Percentiles rank a stretch among this genome's conserved stretches.
Conservation (phyloP, 2,888 invertebrate genomes). For the Lasioglossum malachurum region DNA sequence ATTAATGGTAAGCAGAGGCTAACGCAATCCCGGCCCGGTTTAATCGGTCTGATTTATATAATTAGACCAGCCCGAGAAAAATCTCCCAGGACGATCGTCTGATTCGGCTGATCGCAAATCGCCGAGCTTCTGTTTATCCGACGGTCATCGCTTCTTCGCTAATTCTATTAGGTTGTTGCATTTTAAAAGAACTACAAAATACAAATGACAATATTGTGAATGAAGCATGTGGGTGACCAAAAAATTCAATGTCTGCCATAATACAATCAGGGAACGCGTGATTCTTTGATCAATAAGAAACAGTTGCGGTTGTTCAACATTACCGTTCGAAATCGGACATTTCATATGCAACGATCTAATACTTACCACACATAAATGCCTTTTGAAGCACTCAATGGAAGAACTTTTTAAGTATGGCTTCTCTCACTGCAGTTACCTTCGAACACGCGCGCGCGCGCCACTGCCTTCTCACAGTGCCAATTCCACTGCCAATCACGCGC, state of each 20-base stretch:
- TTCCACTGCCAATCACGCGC: background rate
- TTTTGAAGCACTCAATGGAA: background rate
- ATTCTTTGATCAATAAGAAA: too few relatives aligned
- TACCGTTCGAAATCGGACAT: too few relatives aligned
- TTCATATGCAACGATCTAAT: too few relatives aligned
- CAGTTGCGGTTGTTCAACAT: too few relatives aligned
- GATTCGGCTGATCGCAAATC: background rate
- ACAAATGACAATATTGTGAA: too few relatives aligned
- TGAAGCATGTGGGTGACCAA: too few relatives aligned
- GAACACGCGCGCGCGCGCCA: background rate
- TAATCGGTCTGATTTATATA: conserved; percentile 42
- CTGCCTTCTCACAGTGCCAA: background rate
- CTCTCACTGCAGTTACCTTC: background rate
- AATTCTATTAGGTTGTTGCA: too few relatives aligned
- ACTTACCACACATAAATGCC: background rate
- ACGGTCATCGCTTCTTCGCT: too few relatives aligned
- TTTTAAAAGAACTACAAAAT: too few relatives aligned
- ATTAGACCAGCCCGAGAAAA: background rate
- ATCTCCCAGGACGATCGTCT: background rate
- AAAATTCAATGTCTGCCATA: too few relatives aligned
- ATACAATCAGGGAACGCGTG: too few relatives aligned
- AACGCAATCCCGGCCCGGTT: background rate
- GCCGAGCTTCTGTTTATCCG: background rate
- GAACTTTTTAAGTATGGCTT: background rate
- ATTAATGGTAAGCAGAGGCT: conserved; percentile 31